Percentiles rank a stretch among this genome's conserved stretches.
Conservation (phyloP, 2,888 invertebrate species). For the Acronicta alni region DNA sequence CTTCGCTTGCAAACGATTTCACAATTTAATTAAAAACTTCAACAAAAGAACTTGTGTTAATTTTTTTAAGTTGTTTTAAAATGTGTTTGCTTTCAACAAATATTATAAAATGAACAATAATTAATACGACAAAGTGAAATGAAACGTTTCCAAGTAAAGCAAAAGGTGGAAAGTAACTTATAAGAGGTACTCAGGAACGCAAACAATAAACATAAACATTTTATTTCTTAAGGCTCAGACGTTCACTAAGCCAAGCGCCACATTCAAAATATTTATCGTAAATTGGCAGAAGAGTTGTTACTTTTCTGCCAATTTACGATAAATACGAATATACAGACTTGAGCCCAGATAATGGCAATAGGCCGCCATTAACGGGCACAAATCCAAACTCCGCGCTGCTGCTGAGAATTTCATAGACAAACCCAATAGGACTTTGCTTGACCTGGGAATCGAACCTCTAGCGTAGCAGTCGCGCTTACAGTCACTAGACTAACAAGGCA, state of each 20-base stretch:
- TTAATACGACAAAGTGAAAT: slow-evolving; percentile 19
- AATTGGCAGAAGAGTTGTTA: too few species aligned
- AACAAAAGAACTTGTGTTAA: slow-evolving; percentile 2
- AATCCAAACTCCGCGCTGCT: too few species aligned
- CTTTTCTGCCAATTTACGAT: too few species aligned
- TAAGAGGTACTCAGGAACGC: slow-evolving; percentile 4
- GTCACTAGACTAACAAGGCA: too few species aligned
- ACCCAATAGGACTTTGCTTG: too few species aligned
- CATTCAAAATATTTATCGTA: too few species aligned
- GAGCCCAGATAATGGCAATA: too few species aligned
- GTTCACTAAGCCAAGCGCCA: background rate
- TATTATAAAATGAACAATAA: slow-evolving; percentile 15
- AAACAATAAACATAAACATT: slow-evolving; percentile 5
- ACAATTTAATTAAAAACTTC: slow-evolving; percentile 39
- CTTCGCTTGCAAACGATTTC: slow-evolving; percentile 2
- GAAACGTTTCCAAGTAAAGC: slow-evolving; percentile 5
- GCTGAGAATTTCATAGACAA: too few species aligned
- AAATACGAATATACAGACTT: too few species aligned
- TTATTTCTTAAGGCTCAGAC: background rate
- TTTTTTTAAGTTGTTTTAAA: slow-evolving; percentile 14
- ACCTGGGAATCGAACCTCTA: too few species aligned
- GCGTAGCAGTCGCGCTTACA: too few species aligned
- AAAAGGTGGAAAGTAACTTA: slow-evolving; percentile 12
- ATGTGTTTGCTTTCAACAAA: slow-evolving; percentile 14
- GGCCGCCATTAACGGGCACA: too few species aligned